These are phyloP conservation scores for Charanyca ferruginea DNA, from an alignment of 2,888 invertebrate species.

Conservation along the genomic window DNA sequence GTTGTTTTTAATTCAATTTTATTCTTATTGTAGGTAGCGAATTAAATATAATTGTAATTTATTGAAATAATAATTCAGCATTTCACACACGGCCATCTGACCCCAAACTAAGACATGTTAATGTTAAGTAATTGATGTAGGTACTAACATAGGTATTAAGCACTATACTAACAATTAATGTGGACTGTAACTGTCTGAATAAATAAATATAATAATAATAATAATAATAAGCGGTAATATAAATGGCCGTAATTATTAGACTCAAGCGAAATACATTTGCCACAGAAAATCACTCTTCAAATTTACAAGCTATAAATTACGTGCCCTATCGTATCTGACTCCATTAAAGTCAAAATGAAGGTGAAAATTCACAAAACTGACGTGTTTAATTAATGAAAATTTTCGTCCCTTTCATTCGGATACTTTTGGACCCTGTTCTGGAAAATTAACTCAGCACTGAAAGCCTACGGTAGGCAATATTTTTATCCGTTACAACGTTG, in stretches of 20 bases:
- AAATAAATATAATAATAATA: no score
- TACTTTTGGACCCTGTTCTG: constrained; percentile 33
- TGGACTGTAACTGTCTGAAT: no score
- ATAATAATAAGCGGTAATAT: background rate
- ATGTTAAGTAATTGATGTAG: no score
- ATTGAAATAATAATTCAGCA: no score
- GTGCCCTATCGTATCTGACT: constrained; percentile 38
- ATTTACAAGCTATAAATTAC: constrained; percentile 48
- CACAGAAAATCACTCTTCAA: constrained; percentile 31
- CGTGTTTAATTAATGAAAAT: constrained; percentile 54
- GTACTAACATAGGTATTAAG: no score
- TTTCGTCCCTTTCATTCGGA: constrained; percentile 37
- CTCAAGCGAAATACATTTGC: constrained; percentile 8
- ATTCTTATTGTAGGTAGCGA: no score
- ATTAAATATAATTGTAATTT: no score
- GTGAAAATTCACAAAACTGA: constrained; percentile 50
- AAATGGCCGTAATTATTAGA: background rate
- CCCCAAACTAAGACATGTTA: no score
- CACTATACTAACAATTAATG: no score
- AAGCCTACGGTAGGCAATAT: constrained; percentile 17
- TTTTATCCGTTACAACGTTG: constrained; percentile 20
- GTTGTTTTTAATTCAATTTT: no score
- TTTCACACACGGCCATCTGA: no score
- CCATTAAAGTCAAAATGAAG: constrained; percentile 45
- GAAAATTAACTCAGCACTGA: constrained; percentile 32